Conservation (phyloP, 2,797 vertebrate genomes). For the Podarcis siculus region DNA sequence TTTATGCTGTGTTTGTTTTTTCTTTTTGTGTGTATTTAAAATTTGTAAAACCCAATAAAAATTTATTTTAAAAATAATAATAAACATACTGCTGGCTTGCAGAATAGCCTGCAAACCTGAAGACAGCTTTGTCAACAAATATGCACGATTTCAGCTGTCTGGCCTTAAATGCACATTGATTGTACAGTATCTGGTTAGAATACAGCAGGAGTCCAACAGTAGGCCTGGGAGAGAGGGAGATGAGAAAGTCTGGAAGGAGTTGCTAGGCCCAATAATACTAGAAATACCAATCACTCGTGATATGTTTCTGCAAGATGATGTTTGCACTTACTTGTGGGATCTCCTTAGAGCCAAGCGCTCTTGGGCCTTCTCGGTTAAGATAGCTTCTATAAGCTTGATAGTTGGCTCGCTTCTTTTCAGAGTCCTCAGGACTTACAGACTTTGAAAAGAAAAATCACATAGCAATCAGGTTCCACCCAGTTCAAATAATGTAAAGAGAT, state of each 20-base stretch:
- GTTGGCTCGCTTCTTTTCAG: conserved; percentile 91
- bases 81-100: background rate
- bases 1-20: too few species aligned
- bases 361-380: conserved; percentile 96
- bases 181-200: background rate
- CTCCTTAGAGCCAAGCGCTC: conserved; percentile 95
- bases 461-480: background rate
- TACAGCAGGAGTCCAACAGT: background rate
- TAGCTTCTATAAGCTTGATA: conserved; percentile 89
- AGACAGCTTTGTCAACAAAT: background rate
- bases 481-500: background rate
- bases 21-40: too few species aligned
- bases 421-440: conserved; percentile 88
- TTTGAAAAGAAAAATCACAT: conserved; percentile 41
- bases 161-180: too few species aligned
- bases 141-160: too few species aligned
- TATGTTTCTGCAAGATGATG: background rate
- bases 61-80: too few species aligned
- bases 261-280: background rate
- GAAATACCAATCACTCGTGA: background rate
- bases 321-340: conserved; percentile 85
- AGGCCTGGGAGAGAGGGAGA: background rate
- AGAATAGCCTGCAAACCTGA: background rate
- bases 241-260: background rate
- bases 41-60: too few species aligned